Evolutionary conservation across 2,888 invertebrate species (phyloP).

Genomic region (Augochlorella aurata): DNA sequence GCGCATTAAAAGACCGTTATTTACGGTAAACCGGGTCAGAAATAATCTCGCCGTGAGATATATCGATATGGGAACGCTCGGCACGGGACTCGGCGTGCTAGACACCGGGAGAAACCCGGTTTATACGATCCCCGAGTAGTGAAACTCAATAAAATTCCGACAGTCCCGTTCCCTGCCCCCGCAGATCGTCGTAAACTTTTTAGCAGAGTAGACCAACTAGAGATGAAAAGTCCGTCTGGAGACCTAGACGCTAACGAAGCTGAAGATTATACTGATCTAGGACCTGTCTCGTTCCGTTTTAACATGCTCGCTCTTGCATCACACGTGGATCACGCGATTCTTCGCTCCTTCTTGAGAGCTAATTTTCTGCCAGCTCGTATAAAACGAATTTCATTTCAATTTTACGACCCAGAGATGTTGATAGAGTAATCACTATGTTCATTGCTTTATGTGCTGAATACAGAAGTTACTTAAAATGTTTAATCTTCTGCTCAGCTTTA

Average conservation of each 20-base stretch:
- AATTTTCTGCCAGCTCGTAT: too few species aligned
- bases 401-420: too few species aligned
- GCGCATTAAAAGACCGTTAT: slow-evolving; percentile 34
- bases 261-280: background rate
- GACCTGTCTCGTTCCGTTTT: background rate
- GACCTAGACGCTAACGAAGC: background rate
- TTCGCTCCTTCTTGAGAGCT: too few species aligned
- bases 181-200: background rate
- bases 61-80: slow-evolving; percentile 13
- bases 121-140: background rate
- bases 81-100: slow-evolving; percentile 1
- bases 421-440: too few species aligned
- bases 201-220: background rate
- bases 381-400: too few species aligned
- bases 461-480: too few species aligned
- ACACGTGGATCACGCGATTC: too few species aligned
- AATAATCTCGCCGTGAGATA: slow-evolving; percentile 21
- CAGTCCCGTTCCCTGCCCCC: background rate
- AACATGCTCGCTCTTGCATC: background rate
- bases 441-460: too few species aligned
- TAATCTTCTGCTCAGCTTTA: too few species aligned
- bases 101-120: slow-evolving; percentile 1
- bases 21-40: slow-evolving; percentile 21
- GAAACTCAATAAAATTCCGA: slow-evolving; percentile 3
- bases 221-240: background rate